Evolutionary conservation across 2,888 invertebrate genomes (phyloP).

Genomic region (Tenthredo notha): DNA sequence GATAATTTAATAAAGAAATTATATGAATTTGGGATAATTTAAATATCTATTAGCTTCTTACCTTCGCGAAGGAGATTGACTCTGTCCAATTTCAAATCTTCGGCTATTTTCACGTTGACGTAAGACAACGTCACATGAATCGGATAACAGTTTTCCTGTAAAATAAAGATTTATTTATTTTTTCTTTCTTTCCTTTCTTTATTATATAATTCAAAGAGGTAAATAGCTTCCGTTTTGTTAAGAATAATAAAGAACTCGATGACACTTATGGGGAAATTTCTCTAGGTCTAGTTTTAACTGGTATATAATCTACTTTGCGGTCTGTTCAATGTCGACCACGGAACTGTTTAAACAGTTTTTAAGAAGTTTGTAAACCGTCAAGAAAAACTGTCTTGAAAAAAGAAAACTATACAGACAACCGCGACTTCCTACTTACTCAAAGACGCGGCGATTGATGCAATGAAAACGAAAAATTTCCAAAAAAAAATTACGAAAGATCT

Average conservation of each 20-base stretch:
- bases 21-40: background rate
- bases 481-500: background rate
- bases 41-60: slow-evolving; percentile 56
- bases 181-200: background rate
- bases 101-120: slow-evolving; percentile 66
- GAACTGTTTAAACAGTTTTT: slow-evolving; percentile 20
- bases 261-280: background rate
- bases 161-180: slow-evolving; percentile 33
- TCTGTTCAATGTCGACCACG: slow-evolving; percentile 36
- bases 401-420: slow-evolving; percentile 22
- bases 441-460: slow-evolving; percentile 6
- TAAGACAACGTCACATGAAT: slow-evolving; percentile 64
- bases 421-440: background rate
- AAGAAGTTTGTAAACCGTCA: slow-evolving; percentile 36
- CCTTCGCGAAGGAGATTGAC: slow-evolving; percentile 61
- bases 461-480: background rate
- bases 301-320: slow-evolving; percentile 1
- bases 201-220: too few relatives aligned
- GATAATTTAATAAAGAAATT: background rate
- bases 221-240: background rate
- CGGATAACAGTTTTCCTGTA: slow-evolving; percentile 69
- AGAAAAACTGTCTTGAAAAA: slow-evolving; percentile 12
- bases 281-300: background rate
- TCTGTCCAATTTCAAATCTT: slow-evolving; percentile 65
- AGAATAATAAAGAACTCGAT: background rate